Evolutionary conservation across 2,113 vertebrate species (phyloP).

Genomic region (Probosciger aterrimus): DNA sequence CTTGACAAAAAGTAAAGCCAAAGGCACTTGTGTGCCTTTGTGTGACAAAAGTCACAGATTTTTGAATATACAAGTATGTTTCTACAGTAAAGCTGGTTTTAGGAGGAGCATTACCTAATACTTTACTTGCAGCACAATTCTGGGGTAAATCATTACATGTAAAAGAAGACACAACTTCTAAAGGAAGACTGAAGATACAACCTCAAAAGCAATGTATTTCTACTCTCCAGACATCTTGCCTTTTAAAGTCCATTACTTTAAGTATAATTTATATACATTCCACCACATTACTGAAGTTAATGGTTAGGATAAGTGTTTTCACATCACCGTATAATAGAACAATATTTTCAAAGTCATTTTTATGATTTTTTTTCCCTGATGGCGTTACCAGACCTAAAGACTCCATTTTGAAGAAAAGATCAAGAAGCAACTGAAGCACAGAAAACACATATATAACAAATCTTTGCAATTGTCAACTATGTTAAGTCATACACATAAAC

Average conservation of each 20-base stretch:
- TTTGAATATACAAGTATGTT: neutral
- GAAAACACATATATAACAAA: neutral
- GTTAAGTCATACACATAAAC: neutral
- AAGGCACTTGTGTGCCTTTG: neutral
- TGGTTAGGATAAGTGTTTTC: neutral
- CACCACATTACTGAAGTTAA: neutral
- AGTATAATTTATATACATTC: neutral
- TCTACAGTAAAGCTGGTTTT: neutral
- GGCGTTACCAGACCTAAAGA: neutral
- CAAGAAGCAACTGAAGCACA: neutral
- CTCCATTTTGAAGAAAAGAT: neutral
- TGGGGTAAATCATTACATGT: neutral
- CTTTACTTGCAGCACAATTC: neutral
- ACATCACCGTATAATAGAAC: rapidly evolving
- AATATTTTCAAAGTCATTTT: neutral
- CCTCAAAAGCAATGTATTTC: neutral
- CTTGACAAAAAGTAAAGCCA: neutral
- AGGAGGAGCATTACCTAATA: neutral
- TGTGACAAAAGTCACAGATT: neutral
- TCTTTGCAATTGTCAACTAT: neutral
- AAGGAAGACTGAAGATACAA: neutral
- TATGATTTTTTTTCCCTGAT: neutral
- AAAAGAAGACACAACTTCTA: neutral
- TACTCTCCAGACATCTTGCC: neutral
- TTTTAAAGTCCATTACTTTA: neutral